These are phyloP conservation scores for Pimpla rufipes DNA, from an alignment of 2,888 invertebrate genomes.

Conservation along the genomic window DNA sequence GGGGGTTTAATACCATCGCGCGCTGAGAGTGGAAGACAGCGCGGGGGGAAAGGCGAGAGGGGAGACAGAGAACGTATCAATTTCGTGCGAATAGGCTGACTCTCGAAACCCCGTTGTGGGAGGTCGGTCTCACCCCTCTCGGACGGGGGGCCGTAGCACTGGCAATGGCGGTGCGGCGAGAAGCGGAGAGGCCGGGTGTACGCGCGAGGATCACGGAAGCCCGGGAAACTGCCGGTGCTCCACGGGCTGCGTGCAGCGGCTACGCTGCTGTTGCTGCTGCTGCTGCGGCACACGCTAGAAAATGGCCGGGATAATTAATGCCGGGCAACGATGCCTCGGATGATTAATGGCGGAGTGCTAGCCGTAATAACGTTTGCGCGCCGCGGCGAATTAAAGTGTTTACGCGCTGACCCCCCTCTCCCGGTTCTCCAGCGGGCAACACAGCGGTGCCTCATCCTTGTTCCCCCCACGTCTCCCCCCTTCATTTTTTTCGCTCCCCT, in stretches of 20 bases:
- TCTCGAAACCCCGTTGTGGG: slow-evolving; percentile 76
- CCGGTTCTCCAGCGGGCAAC: slow-evolving; percentile 13
- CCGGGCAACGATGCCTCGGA: slow-evolving; percentile 80
- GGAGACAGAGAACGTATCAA: slow-evolving; percentile 80
- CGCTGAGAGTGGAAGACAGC: slow-evolving; percentile 20
- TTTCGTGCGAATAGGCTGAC: slow-evolving; percentile 79
- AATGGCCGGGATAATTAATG: slow-evolving; percentile 83
- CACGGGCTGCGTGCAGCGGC: slow-evolving; percentile 36
- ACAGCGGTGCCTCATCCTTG: slow-evolving; percentile 27
- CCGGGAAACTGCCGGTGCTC: slow-evolving; percentile 52
- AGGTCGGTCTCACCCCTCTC: slow-evolving; percentile 62
- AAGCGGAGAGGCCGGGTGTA: slow-evolving; percentile 29
- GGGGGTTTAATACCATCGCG: slow-evolving; percentile 75
- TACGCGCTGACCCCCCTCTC: slow-evolving; percentile 70
- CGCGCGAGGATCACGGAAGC: slow-evolving; percentile 46
- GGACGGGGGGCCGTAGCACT: slow-evolving; percentile 63
- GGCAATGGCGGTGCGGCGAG: slow-evolving; percentile 30
- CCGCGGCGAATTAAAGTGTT: slow-evolving; percentile 80
- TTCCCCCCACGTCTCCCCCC: background rate
- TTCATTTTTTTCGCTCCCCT: slow-evolving; percentile 9
- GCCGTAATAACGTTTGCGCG: slow-evolving; percentile 79
- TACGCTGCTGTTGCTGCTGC: slow-evolving; percentile 67
- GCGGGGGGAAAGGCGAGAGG: slow-evolving; percentile 55
- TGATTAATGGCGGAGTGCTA: slow-evolving; percentile 80
- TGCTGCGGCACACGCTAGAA: slow-evolving; percentile 75